Conservation (phyloP, 2,888 invertebrate species). For the Cantharis lateralis region DNA sequence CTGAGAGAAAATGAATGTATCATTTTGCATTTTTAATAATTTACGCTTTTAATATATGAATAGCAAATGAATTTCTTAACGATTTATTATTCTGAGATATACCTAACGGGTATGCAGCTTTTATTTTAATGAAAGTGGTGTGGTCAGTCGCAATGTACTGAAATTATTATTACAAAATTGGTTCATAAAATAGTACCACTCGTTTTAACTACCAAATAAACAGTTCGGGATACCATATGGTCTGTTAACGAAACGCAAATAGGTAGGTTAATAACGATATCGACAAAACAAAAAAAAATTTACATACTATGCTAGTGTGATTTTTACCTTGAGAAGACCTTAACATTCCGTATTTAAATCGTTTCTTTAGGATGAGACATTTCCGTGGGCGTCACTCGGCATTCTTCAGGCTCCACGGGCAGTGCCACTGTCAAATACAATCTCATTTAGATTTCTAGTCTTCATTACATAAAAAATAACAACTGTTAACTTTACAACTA, state of each 20-base stretch:
- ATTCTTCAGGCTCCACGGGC: constrained; percentile 23
- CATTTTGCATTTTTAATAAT: constrained; percentile 2
- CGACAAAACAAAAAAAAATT: neutral
- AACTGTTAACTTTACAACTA: constrained; percentile 11
- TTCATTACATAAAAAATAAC: constrained; percentile 5
- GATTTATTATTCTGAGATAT: constrained; percentile 17
- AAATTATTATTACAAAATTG: constrained; percentile 22
- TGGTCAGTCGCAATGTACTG: constrained; percentile 18
- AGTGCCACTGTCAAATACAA: constrained; percentile 26
- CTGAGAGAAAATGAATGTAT: neutral
- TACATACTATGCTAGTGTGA: constrained; percentile 1
- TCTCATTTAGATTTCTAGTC: constrained; percentile 14
- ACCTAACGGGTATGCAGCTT: constrained; percentile 18
- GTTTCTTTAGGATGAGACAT: constrained; percentile 25
- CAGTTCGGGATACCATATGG: constrained; percentile 16
- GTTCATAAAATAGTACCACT: constrained; percentile 16
- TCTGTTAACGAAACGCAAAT: constrained; percentile 1
- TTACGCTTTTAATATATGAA: constrained; percentile 2
- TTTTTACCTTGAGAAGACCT: constrained; percentile 25
- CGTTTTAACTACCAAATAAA: constrained; percentile 18
- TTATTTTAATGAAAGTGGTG: constrained; percentile 30
- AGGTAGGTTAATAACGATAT: neutral
- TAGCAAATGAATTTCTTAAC: constrained; percentile 16
- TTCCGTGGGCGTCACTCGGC: constrained; percentile 33
- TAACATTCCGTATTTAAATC: constrained; percentile 22